Conservation (phyloP, 2,797 vertebrate genomes). For the Spizella passerina region DNA sequence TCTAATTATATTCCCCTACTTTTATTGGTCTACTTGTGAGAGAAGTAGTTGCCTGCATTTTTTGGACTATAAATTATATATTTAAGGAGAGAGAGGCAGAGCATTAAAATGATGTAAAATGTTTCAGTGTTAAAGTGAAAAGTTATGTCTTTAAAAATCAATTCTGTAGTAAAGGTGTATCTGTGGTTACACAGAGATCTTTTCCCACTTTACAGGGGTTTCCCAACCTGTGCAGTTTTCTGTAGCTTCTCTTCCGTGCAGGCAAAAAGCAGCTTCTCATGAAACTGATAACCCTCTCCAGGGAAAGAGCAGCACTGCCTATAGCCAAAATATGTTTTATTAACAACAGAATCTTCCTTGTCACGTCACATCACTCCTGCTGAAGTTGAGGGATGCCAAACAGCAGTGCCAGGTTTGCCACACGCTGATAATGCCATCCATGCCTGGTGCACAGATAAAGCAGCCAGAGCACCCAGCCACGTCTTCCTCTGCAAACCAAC, state of each 20-base stretch:
- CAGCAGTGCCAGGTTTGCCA: background rate
- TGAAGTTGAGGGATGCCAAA: background rate
- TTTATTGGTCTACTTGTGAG: background rate
- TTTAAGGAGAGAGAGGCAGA: background rate
- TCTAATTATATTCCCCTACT: background rate
- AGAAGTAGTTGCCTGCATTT: background rate
- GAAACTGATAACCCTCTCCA: background rate
- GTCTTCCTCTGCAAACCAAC: background rate
- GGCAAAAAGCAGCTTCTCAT: background rate
- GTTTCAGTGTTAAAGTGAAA: background rate
- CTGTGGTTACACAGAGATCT: background rate
- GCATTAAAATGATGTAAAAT: background rate
- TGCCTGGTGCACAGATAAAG: slow-evolving; percentile 16
- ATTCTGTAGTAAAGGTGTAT: background rate
- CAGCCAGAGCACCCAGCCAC: background rate
- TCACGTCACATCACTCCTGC: background rate
- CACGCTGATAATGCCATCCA: background rate
- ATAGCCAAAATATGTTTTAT: slow-evolving; percentile 30
- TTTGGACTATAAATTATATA: background rate
- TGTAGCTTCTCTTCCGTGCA: background rate
- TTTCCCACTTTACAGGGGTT: background rate
- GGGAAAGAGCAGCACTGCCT: background rate
- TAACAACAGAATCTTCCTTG: slow-evolving; percentile 12
- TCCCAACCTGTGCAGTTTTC: background rate
- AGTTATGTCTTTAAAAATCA: background rate